phyloP scores from a whole-genome alignment of 2,797 vertebrate genomes.

The Cynopterus sphinx region DNA sequence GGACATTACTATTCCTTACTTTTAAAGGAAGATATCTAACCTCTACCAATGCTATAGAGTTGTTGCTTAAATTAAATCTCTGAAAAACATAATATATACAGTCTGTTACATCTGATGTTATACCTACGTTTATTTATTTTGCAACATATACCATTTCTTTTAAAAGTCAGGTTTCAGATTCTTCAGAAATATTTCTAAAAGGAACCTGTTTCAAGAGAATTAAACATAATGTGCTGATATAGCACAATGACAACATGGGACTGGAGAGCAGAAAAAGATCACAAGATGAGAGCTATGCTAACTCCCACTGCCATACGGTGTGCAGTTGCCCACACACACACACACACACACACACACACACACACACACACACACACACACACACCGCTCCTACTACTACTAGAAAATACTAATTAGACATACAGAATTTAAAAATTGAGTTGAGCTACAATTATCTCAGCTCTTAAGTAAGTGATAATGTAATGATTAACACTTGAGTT shows the following conservation, averaged over 20 bases:
- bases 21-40: neutral
- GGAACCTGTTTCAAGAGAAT: neutral
- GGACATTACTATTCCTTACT: neutral
- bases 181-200: neutral
- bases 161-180: neutral
- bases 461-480: neutral
- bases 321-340: too few species aligned
- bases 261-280: neutral
- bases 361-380: neutral
- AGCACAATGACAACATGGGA: neutral
- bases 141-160: neutral
- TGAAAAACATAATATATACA: neutral
- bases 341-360: neutral
- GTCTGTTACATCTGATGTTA: neutral
- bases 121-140: neutral
- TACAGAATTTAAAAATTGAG: neutral
- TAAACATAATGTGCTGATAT: rapidly evolving
- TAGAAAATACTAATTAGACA: neutral
- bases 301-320: neutral
- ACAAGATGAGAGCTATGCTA: neutral
- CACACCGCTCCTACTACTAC: neutral
- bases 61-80: neutral
- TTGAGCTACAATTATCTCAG: neutral
- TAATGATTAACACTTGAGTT: neutral
- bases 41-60: neutral